Evolutionary conservation across 2,113 vertebrate species (phyloP).

Genomic region (Gymnarchus niloticus): DNA sequence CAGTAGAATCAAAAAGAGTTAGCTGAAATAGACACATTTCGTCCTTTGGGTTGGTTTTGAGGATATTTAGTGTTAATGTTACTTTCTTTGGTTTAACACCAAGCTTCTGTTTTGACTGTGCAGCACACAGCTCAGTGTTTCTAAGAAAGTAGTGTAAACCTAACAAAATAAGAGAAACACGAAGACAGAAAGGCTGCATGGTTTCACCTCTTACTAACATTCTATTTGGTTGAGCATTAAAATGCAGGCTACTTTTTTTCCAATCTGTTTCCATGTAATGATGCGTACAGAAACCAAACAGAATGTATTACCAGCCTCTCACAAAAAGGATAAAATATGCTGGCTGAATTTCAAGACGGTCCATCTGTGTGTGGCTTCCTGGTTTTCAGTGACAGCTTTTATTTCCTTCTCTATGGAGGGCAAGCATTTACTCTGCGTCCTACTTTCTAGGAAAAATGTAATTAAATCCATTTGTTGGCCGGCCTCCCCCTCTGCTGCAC

Average conservation of each 20-base stretch:
- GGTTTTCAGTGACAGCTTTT: constrained; percentile 37
- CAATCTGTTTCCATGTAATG: not conserved
- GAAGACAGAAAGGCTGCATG: not conserved
- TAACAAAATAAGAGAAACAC: too few relatives aligned
- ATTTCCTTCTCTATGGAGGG: constrained; percentile 57
- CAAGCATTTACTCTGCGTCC: constrained; percentile 59
- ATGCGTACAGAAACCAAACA: not conserved
- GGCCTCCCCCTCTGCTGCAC: constrained; percentile 29
- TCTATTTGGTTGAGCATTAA: not conserved
- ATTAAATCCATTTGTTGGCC: constrained; percentile 62
- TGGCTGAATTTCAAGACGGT: not conserved
- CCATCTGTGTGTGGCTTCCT: not conserved
- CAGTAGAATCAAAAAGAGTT: not conserved
- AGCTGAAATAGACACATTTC: not conserved
- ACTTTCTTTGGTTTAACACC: not conserved
- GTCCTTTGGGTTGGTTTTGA: not conserved
- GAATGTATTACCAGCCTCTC: not conserved
- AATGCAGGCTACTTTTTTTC: not conserved
- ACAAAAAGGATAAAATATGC: not conserved
- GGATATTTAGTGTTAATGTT: not conserved
- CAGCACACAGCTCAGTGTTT: not conserved
- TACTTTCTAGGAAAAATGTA: constrained; percentile 68
- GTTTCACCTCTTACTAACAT: not conserved
- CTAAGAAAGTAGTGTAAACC: not conserved
- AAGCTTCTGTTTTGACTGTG: not conserved